Percentiles rank a stretch among this genome's conserved stretches.
These are phyloP conservation scores for Pyrrhia umbra DNA, from an alignment of 2,888 invertebrate genomes.

Conservation along the genomic window DNA sequence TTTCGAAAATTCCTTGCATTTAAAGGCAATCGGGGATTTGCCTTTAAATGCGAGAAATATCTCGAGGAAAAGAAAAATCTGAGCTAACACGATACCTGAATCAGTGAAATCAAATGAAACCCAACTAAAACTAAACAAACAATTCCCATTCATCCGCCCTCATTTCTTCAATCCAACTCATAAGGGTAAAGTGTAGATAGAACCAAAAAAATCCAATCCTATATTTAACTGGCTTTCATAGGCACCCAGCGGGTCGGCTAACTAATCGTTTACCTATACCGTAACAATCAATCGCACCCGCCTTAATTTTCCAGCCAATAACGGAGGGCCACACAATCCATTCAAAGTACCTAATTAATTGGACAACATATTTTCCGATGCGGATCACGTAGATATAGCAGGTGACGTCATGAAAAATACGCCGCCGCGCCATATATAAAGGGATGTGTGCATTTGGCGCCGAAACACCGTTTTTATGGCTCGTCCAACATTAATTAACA, in stretches of 20 bases:
- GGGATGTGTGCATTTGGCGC: conserved; percentile 62
- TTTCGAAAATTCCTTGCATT: neutral
- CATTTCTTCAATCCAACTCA: conserved; percentile 31
- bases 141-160: conserved; percentile 49
- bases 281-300: conserved; percentile 78
- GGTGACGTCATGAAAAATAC: conserved; percentile 82
- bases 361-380: conserved; percentile 80
- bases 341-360: conserved; percentile 85
- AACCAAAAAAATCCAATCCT: conserved; percentile 56
- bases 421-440: conserved; percentile 67
- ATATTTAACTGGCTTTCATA: conserved; percentile 59
- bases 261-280: conserved; percentile 75
- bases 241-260: conserved; percentile 54
- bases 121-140: conserved; percentile 39
- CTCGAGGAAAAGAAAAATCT: conserved; percentile 3
- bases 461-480: conserved; percentile 70
- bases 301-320: conserved; percentile 83
- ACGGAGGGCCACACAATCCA: conserved; percentile 77
- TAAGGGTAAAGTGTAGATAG: conserved; percentile 51
- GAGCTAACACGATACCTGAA: neutral
- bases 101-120: conserved; percentile 25
- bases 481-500: conserved; percentile 73
- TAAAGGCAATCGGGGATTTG: neutral
- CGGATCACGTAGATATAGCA: conserved; percentile 78
- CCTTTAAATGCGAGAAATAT: too few relatives aligned